phyloP scores from a whole-genome alignment of 2,797 vertebrate genomes.

The Jordanella pulchra region DNA sequence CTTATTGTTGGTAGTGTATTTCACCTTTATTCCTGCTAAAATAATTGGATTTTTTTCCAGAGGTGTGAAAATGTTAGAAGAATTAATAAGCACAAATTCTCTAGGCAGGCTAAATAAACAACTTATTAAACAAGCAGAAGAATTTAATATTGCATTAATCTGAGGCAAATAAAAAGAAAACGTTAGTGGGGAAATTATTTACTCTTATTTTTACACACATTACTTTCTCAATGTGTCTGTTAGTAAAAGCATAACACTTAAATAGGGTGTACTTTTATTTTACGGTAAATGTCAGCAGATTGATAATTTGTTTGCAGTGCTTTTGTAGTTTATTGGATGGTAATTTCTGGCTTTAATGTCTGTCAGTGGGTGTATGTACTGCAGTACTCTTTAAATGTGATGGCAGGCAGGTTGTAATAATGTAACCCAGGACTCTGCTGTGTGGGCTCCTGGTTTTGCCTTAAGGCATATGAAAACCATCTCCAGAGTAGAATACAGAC shows the following conservation, averaged over 20 bases:
- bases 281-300: not conserved
- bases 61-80: no score
- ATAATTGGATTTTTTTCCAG: no score
- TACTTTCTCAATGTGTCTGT: not conserved
- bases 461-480: constrained; percentile 59
- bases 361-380: constrained; percentile 13
- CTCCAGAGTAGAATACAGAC: constrained; percentile 66
- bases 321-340: constrained; percentile 1
- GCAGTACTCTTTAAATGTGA: constrained; percentile 4
- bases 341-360: constrained; percentile 3
- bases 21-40: no score
- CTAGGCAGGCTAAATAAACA: no score
- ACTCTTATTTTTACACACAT: not conserved
- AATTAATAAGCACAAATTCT: no score
- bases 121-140: no score
- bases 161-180: no score
- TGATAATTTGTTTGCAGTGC: not conserved
- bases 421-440: constrained; percentile 81
- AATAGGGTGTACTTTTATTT: not conserved
- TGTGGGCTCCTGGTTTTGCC: constrained; percentile 60
- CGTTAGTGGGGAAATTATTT: no score
- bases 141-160: no score
- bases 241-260: not conserved
- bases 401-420: constrained; percentile 81
- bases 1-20: no score